phyloP scores from a whole-genome alignment of 2,888 invertebrate genomes.

The Galerucella nymphaeae region DNA sequence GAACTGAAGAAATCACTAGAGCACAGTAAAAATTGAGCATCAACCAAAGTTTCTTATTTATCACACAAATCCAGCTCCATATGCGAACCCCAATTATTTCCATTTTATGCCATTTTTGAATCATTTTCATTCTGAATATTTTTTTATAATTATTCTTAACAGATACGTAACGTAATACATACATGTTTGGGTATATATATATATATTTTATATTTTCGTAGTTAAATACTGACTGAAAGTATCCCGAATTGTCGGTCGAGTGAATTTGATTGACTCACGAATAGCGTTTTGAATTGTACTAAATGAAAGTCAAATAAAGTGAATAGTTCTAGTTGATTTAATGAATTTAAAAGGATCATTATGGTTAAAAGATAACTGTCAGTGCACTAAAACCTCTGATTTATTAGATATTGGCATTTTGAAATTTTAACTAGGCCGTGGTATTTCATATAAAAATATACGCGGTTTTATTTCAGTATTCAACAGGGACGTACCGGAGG shows the following conservation, averaged over 20 bases:
- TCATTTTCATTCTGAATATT: no score
- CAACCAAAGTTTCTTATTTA: no score
- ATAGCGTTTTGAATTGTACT: conserved; percentile 23
- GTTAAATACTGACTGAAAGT: conserved; percentile 14
- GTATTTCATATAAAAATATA: conserved; percentile 1
- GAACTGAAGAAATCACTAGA: no score
- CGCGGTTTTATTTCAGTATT: not conserved
- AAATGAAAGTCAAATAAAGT: conserved; percentile 29
- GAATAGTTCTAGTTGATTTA: conserved; percentile 18
- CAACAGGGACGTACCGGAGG: not conserved
- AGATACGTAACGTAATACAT: not conserved
- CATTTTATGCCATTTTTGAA: no score
- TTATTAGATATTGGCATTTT: conserved; percentile 16
- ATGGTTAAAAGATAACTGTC: conserved; percentile 13
- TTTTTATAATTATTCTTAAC: not conserved
- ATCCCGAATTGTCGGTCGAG: conserved; percentile 21
- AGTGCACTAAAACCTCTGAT: conserved; percentile 1
- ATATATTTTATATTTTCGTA: conserved; percentile 28
- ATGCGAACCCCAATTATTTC: no score
- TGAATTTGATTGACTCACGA: conserved; percentile 28
- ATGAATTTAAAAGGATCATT: conserved; percentile 25
- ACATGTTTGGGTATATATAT: not conserved
- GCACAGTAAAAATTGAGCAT: no score
- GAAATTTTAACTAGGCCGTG: conserved; percentile 9
- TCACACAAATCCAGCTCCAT: no score